Base-by-base conservation (phyloP, 2,797 vertebrate species). In the Lutjanus campechanus region DNA sequence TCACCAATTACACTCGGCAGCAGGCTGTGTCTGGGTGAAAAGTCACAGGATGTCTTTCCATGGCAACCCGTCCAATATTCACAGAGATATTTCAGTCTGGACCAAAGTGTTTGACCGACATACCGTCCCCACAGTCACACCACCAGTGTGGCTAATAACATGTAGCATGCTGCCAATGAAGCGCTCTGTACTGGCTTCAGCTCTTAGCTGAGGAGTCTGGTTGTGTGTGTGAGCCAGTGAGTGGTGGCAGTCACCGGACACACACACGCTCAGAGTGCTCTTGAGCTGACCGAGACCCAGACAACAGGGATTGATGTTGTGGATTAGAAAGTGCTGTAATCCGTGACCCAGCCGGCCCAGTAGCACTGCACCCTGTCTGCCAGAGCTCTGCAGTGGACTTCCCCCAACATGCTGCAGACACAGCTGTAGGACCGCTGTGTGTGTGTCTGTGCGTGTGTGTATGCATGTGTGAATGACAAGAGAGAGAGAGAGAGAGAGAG, bases 321-420 rank as follows among this genome's bases (percentile, higher is more conserved):
- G 64, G 71, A 84, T 87, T 80, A 85, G 69, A 85, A 77, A 71
- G 76, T 77, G 67, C 58, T 70, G 73, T 87, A 87, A 87, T 87
- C 85, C 66, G 17, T 81, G 72, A 73, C 73, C 64, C 54, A 76
- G 62, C 43, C n/a, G 29, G 29, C 29, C 29, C 29, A 5, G 47
- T 10, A 55, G 60, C 19, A 17, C 7, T 64, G 46, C 71, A 51
- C 25, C 41, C 22, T 55, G 58, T 66, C 54, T 55, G 53, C 36
- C 49, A 58, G 40, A 51, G 46, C 47, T 36, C 29, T 36, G 36
- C 50, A 29, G 46, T 22, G 16, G 61, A 65, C 53, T 19, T 54
- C 60, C 53, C 44, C 36, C 36, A 43, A 53, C 22, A 36, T 44
- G 40, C 44, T 16, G 15, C 53, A 43, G 51, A 49, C 29, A 44